phyloP scores from a whole-genome alignment of 2,888 invertebrate genomes.

The Leistus spinibarbis region DNA sequence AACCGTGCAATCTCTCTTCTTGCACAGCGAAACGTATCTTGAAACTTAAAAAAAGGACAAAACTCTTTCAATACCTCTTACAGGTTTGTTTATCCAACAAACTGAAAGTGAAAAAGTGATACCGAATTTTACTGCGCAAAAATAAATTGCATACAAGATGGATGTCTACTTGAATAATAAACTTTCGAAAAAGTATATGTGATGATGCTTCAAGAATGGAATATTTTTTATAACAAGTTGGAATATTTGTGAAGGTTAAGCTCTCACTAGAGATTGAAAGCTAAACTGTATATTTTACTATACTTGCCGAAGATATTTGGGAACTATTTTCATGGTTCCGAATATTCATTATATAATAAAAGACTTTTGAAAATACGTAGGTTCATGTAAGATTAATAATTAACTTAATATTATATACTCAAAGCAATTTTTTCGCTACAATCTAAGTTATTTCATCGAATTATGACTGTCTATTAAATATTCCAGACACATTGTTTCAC shows the following conservation, averaged over 20 bases:
- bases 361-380: not conserved
- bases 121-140: not conserved
- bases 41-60: not conserved
- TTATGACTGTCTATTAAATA: no score
- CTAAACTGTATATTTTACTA: no score
- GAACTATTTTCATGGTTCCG: no score
- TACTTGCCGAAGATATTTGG: no score
- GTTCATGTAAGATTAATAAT: no score
- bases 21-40: not conserved
- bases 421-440: no score
- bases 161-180: not conserved
- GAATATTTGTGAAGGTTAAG: not conserved
- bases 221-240: not conserved
- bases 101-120: not conserved
- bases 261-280: no score
- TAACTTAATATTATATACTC: no score
- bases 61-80: not conserved
- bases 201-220: not conserved
- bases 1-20: slow-evolving; percentile 28
- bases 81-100: not conserved
- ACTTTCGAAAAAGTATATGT: not conserved
- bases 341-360: no score
- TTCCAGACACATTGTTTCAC: no score
- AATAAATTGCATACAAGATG: not conserved
- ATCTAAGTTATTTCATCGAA: no score